Percentiles rank a stretch among this genome's conserved stretches.
These are phyloP conservation scores for Paratrypauchen microcephalus DNA, from an alignment of 2,797 vertebrate genomes.

Conservation along the genomic window DNA sequence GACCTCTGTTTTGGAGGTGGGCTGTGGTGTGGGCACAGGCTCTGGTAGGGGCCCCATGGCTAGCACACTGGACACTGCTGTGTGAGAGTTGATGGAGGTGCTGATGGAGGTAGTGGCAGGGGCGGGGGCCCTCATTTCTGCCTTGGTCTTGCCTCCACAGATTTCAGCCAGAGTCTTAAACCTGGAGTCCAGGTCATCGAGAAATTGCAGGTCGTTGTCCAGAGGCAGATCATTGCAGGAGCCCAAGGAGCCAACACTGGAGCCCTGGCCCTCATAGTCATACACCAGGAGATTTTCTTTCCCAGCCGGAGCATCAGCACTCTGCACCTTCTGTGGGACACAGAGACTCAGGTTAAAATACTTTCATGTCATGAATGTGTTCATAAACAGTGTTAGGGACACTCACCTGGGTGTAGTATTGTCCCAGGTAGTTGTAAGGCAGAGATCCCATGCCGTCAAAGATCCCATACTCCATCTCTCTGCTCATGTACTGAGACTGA, in stretches of 20 bases:
- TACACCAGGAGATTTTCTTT: slow-evolving; percentile 80
- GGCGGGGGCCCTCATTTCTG: slow-evolving; percentile 21
- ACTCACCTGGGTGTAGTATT: slow-evolving; percentile 72
- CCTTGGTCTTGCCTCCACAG: slow-evolving; percentile 53
- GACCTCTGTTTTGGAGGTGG: slow-evolving; percentile 13
- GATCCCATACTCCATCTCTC: slow-evolving; percentile 15
- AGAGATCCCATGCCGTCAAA: slow-evolving; percentile 63
- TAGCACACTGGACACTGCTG: slow-evolving; percentile 14
- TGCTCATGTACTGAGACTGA: slow-evolving; percentile 28
- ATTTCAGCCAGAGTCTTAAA: slow-evolving; percentile 90
- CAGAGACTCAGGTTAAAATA: background rate
- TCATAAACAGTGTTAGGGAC: background rate
- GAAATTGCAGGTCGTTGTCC: slow-evolving; percentile 81
- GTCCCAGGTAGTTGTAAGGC: slow-evolving; percentile 46
- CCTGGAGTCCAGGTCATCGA: slow-evolving; percentile 87
- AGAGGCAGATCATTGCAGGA: slow-evolving; percentile 84
- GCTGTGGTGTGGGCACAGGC: slow-evolving; percentile 1
- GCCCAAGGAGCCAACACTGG: slow-evolving; percentile 81
- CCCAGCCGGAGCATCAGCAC: slow-evolving; percentile 55
- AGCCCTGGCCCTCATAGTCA: slow-evolving; percentile 81
- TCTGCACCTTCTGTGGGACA: slow-evolving; percentile 73
- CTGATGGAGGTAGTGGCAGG: slow-evolving; percentile 21
- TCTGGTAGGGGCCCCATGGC: background rate
- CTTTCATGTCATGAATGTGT: background rate
- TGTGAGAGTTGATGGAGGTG: slow-evolving; percentile 21